These are phyloP conservation scores for Enchytraeus crypticus DNA, from an alignment of 2,888 invertebrate species.

Conservation along the genomic window DNA sequence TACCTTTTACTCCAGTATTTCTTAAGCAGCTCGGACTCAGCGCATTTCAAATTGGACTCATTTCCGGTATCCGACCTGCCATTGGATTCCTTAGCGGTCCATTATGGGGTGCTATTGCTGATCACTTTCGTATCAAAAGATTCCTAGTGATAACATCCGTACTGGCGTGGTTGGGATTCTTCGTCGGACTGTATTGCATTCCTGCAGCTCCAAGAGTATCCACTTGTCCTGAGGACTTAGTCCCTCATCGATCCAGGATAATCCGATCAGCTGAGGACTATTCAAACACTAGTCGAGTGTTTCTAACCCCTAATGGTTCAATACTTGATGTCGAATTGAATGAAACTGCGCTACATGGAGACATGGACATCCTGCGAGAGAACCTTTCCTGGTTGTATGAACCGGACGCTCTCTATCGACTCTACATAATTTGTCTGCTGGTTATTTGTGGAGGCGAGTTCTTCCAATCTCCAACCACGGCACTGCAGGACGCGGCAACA, in stretches of 20 bases:
- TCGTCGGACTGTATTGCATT: constrained; percentile 13
- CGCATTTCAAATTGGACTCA: constrained; percentile 21
- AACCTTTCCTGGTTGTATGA: constrained; percentile 18
- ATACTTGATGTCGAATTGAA: not conserved
- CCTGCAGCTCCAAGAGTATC: constrained; percentile 2
- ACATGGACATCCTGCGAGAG: constrained; percentile 9
- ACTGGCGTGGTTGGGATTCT: constrained; percentile 17
- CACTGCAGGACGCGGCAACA: constrained; percentile 19
- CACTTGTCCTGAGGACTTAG: not conserved
- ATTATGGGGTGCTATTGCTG: constrained; percentile 19
- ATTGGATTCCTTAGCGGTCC: constrained; percentile 20
- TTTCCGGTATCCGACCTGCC: constrained; percentile 20
- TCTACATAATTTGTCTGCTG: constrained; percentile 7
- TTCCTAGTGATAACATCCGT: constrained; percentile 16
- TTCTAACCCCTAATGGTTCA: not conserved
- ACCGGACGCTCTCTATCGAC: not conserved
- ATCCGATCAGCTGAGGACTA: not conserved
- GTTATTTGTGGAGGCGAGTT: constrained; percentile 21
- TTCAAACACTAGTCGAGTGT: not conserved
- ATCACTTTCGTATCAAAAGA: constrained; percentile 14
- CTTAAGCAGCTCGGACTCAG: constrained; percentile 21
- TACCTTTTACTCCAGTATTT: constrained; percentile 21
- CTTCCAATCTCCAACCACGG: constrained; percentile 21
- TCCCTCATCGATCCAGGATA: not conserved
- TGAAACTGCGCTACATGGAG: not conserved